Evolutionary conservation across 92 coral and sea anemone genomes (phyloP).

Genomic region (Pocillopora meandrina): DNA sequence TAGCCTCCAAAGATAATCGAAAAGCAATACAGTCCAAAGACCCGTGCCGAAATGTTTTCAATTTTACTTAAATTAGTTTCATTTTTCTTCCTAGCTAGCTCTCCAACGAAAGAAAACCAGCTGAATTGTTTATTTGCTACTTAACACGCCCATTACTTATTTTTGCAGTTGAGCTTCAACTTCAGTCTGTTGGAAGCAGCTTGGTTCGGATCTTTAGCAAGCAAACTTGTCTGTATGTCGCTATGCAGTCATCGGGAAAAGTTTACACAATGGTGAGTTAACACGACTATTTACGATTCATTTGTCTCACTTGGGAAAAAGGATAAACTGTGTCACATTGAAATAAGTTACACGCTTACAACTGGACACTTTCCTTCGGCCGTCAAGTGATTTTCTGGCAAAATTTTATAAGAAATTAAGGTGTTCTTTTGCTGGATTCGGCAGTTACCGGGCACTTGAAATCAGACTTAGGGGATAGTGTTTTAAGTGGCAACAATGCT

Average conservation of each 20-base stretch:
- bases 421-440: neutral
- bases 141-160: neutral
- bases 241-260: conserved; percentile 64
- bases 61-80: neutral
- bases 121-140: neutral
- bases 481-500: neutral
- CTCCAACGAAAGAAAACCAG: neutral
- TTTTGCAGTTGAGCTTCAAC: conserved; percentile 47
- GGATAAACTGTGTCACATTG: neutral
- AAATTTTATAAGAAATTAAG: neutral
- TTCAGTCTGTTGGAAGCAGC: conserved; percentile 37
- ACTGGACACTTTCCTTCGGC: neutral
- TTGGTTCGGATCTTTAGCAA: conserved; percentile 52
- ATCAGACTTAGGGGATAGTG: neutral
- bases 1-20: conserved; percentile 20
- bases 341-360: neutral
- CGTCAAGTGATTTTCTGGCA: neutral
- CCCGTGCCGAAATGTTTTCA: neutral
- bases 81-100: neutral
- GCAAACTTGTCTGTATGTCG: conserved; percentile 55
- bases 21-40: neutral
- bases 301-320: neutral
- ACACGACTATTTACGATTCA: neutral
- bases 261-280: conserved; percentile 68
- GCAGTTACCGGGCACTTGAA: neutral